A percentile compares a stretch with the other conserved stretches of the same genome.
Evolutionary conservation across 2,888 invertebrate species (phyloP).

Genomic region (Euproctis similis): DNA sequence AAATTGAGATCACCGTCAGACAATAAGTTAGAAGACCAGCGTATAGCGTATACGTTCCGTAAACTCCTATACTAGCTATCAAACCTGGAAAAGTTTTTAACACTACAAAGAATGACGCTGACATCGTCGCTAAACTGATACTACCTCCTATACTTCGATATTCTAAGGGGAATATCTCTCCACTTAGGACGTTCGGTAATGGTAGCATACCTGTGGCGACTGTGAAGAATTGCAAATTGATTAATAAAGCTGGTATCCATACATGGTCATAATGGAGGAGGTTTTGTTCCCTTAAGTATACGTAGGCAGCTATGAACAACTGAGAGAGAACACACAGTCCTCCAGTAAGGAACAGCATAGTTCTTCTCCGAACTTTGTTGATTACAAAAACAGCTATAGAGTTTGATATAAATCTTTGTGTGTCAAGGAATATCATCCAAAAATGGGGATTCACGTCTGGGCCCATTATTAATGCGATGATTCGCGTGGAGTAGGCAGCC

Average conservation of each 20-base stretch:
- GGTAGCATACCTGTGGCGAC: constrained; percentile 77
- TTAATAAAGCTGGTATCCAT: constrained; percentile 62
- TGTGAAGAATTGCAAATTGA: constrained; percentile 72
- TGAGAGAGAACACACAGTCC: constrained; percentile 73
- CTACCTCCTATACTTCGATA: constrained; percentile 78
- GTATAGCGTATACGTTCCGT: constrained; percentile 76
- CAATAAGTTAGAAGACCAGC: constrained; percentile 65
- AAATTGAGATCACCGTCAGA: constrained; percentile 68
- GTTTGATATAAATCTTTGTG: constrained; percentile 75
- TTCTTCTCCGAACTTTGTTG: constrained; percentile 74
- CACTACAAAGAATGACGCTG: constrained; percentile 74
- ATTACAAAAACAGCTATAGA: constrained; percentile 75
- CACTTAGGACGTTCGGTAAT: constrained; percentile 81
- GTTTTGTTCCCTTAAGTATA: constrained; percentile 37
- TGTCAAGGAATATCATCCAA: constrained; percentile 79
- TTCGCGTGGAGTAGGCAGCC: constrained; percentile 78
- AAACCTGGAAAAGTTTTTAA: constrained; percentile 77
- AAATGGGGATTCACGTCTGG: constrained; percentile 75
- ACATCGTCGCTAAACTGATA: constrained; percentile 73
- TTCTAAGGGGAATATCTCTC: constrained; percentile 79
- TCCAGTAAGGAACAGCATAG: constrained; percentile 76
- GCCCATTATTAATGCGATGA: constrained; percentile 74
- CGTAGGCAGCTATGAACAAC: constrained; percentile 60
- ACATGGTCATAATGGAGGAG: constrained; percentile 37
- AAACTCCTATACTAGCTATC: constrained; percentile 61